Conservation (phyloP, 1,140 invertebrate species). For the Cherax quadricarinatus region DNA sequence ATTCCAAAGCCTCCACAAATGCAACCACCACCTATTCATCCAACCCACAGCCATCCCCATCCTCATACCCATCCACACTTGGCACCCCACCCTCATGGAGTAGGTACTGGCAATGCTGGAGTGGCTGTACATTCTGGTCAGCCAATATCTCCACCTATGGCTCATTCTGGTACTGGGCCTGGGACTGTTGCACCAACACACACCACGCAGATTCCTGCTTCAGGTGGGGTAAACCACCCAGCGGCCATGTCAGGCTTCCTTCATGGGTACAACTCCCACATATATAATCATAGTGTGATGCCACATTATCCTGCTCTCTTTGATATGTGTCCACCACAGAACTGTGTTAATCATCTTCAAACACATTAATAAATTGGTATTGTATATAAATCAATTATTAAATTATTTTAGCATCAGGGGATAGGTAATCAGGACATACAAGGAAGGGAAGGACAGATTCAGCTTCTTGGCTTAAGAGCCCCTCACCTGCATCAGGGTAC, state of each 20-base stretch:
- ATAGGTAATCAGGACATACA: no score
- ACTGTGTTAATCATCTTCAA: constrained; percentile 57
- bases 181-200: constrained; percentile 40
- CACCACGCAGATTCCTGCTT: constrained; percentile 47
- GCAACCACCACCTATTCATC: constrained; percentile 35
- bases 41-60: constrained; percentile 38
- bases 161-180: constrained; percentile 45
- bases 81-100: constrained; percentile 43
- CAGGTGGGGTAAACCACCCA: constrained; percentile 52
- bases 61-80: constrained; percentile 38
- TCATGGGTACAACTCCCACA: constrained; percentile 56
- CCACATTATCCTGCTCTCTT: constrained; percentile 61
- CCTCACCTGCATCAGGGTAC: no score
- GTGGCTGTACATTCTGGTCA: constrained; percentile 31
- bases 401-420: no score
- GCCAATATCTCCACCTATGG: constrained; percentile 52
- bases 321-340: constrained; percentile 65
- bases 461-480: no score
- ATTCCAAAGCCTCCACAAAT: constrained; percentile 49
- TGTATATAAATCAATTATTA: neutral
- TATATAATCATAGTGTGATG: constrained; percentile 65
- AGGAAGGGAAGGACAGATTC: no score
- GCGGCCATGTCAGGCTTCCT: constrained; percentile 58
- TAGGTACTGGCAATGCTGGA: neutral
- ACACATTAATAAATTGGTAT: constrained; percentile 9